Base-by-base conservation (phyloP, 2,797 vertebrate genomes). In the Silurus lanzhouensis region DNA sequence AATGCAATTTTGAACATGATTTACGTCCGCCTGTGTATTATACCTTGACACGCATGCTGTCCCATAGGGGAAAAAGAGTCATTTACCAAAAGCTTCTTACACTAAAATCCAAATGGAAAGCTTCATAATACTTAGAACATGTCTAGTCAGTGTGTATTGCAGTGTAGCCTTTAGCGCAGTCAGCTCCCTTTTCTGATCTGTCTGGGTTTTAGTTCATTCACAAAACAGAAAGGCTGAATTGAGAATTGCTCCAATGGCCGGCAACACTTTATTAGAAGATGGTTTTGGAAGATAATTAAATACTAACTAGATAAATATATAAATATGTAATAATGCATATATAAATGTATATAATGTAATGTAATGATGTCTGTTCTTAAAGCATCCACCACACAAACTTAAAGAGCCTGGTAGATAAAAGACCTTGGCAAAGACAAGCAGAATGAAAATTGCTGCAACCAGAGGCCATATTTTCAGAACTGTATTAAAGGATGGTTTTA, bases 1-100 rank as follows among this genome's bases (percentile, higher is more conserved):
- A 58, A 64, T 68, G 81, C 83, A 64, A 66, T 84, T 88, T 22
- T 81, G 22, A 77, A 61, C 7, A 57, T 66, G 63, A 38, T 25
- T 46, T 71, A 72, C 58, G 71, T 31, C 57, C 22, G 46, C 55
- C 20, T 82, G 48, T 68, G 81, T 48, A 80, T 87, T 44, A 70
- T 63, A 58, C 14, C 55, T 78, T 83, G 25, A 86, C 31, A 85
- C 38, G 70, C 70, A 70, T 85, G 84, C 75, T 20, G 31, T 76
- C 79, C 88, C 38, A 58, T 52, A 77, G 38, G 84, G 86, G 48
- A 61, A 81, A 83, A 83, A 80, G 46, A 79, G 81, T 70, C 82
- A 76, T 87, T 90, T 87, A 86, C 46, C 86, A 87, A 83, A 88
- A 83, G 84, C 86, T 85, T 79, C 81, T 90, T 86, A 86, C 78